Percentiles rank a stretch among this genome's conserved stretches.
Conservation (phyloP, 2,113 vertebrate species). For the Sebastes schlegelii region DNA sequence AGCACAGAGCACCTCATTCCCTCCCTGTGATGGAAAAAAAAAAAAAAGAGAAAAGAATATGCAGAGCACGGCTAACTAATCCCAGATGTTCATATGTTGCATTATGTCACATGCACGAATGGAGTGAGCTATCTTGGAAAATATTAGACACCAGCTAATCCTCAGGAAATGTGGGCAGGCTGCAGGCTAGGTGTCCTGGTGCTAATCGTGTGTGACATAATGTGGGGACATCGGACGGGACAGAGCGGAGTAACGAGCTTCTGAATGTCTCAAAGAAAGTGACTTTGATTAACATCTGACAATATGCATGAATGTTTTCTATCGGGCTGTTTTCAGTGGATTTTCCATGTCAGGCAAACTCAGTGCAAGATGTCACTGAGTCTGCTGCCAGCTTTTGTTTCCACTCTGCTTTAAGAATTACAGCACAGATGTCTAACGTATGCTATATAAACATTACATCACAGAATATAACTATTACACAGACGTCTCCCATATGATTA, state of each 20-base stretch:
- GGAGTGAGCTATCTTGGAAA: constrained; percentile 75
- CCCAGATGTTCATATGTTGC: constrained; percentile 80
- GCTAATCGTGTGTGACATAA: constrained; percentile 48
- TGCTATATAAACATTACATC: constrained; percentile 21
- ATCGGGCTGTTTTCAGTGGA: background rate
- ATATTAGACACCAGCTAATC: constrained; percentile 70
- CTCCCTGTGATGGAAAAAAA: constrained; percentile 35
- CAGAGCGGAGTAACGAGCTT: background rate
- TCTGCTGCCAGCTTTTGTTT: constrained; percentile 19
- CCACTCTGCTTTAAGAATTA: background rate
- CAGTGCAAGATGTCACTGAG: constrained; percentile 10
- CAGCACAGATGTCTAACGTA: constrained; percentile 19
- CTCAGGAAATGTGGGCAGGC: constrained; percentile 71
- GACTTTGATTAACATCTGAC: background rate
- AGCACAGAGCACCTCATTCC: constrained; percentile 18
- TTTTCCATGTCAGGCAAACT: constrained; percentile 28
- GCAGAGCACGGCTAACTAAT: constrained; percentile 55
- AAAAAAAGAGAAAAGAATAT: constrained; percentile 12
- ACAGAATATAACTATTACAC: background rate
- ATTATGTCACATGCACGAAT: constrained; percentile 77
- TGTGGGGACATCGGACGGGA: constrained; percentile 14
- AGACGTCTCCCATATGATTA: constrained; percentile 8
- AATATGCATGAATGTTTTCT: background rate
- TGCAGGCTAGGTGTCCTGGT: constrained; percentile 50
- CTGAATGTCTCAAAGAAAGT: constrained; percentile 6